These are phyloP conservation scores for Octodonta nipae DNA, from an alignment of 2,888 invertebrate species.

Conservation along the genomic window DNA sequence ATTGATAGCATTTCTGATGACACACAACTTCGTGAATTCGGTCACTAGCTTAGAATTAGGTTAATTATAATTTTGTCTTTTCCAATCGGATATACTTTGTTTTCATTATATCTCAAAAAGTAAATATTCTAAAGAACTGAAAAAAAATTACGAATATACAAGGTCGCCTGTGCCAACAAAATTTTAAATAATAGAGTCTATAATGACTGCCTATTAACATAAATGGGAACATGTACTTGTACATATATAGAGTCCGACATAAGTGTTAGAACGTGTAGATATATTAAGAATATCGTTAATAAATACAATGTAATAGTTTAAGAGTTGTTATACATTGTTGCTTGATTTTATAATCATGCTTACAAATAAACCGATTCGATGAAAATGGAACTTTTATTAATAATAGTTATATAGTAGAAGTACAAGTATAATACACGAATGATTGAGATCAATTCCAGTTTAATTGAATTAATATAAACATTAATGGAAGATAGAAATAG, in stretches of 20 bases:
- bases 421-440: no score
- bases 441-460: no score
- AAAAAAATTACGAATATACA: neutral
- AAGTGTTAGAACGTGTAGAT: slow-evolving; percentile 11
- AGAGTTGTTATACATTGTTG: slow-evolving; percentile 14
- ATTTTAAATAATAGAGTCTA: slow-evolving; percentile 3
- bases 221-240: slow-evolving; percentile 13
- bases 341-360: slow-evolving; percentile 14
- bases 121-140: neutral
- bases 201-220: slow-evolving; percentile 11
- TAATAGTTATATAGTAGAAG: slow-evolving; percentile 4
- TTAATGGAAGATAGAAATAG: no score
- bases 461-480: no score
- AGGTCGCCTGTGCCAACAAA: no score
- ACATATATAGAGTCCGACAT: slow-evolving; percentile 7
- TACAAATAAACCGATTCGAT: slow-evolving; percentile 9
- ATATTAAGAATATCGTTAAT: slow-evolving; percentile 10
- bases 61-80: no score
- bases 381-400: slow-evolving; percentile 6
- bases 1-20: no score
- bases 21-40: no score
- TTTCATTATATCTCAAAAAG: neutral
- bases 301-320: slow-evolving; percentile 11
- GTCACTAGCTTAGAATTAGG: no score
- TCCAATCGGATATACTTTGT: no score